Base-by-base conservation (phyloP, 2,797 vertebrate species). In the Sebastes minor region DNA sequence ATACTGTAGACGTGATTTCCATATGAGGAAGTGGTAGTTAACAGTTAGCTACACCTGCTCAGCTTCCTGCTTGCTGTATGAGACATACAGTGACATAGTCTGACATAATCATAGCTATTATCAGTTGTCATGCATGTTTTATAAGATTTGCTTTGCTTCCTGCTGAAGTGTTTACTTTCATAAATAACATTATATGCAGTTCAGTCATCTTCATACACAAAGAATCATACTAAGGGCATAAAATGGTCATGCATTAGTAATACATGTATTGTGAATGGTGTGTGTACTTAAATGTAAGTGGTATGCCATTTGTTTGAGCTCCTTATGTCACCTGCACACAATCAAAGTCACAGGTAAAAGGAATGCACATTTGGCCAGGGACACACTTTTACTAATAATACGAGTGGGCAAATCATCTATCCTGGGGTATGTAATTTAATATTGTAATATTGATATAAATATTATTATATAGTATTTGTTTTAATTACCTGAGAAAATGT, bases 11-110 rank as follows among this genome's bases (percentile, higher is more conserved):
- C 46, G 76, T 76, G 53, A 71, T 79, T 81, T 88, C 30, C 60
- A 32, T 72, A 79, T 80, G 69, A 94, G 90, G 89, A 92, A 93
- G 90, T 94, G 81, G 55, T 68, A 27, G 81, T 71, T 63, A 30
- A 68, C 66, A 35, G 69, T 80, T 67, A 84, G 83, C 84, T 84
- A 49, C 87, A 88, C 56, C 75, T 86, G 76, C 66, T 74, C 60
- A 71, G 70, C 78, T 84, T 85, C 86, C 87, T 84, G 85, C 56
- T 77, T 64, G 59, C 61, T 52, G 11, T 52, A 16, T 76, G 56
- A 72, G 68, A 68, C n/a, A 66, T 18, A n/a, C 28, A 74, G 46
- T 76, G n/a, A 53, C 35, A 69, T 74, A 55, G 52, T 14, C 23
- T 71, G 56, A 72, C 63, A 78, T 55, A 35, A 67, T 68, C 55